A percentile compares a stretch with the other conserved stretches of the same genome.
These are phyloP conservation scores for Littorina saxatilis DNA, from an alignment of 1,140 invertebrate species.

Conservation along the genomic window DNA sequence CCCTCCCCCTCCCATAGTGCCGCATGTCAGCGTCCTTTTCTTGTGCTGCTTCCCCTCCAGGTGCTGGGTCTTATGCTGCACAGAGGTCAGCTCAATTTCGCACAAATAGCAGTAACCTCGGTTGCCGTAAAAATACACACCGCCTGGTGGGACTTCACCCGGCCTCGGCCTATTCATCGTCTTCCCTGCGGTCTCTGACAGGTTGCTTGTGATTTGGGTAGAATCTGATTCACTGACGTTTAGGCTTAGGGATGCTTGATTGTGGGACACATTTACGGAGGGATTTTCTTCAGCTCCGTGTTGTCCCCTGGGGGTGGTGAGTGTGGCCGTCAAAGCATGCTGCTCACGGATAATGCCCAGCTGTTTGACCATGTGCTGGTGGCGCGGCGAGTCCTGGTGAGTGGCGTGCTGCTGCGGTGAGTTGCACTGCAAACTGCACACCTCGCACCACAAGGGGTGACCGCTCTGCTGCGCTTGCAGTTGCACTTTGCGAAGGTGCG, in stretches of 20 bases:
- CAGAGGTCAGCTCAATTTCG: slow-evolving; percentile 54
- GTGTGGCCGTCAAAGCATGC: neutral
- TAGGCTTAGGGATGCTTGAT: too few relatives aligned
- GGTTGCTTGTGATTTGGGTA: too few relatives aligned
- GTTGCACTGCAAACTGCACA: slow-evolving; percentile 41
- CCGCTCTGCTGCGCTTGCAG: slow-evolving; percentile 3
- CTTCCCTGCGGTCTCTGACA: too few relatives aligned
- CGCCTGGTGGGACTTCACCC: neutral
- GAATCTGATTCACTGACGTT: too few relatives aligned
- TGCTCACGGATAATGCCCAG: neutral
- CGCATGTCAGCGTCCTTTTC: slow-evolving; percentile 35
- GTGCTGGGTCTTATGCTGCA: slow-evolving; percentile 50
- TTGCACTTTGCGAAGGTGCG: slow-evolving; percentile 43
- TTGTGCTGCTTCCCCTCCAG: slow-evolving; percentile 51
- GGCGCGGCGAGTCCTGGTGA: slow-evolving; percentile 45
- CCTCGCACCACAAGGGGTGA: neutral
- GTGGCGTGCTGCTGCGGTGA: slow-evolving; percentile 21
- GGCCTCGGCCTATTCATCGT: neutral
- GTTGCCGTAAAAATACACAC: slow-evolving; percentile 43
- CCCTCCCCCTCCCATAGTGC: neutral
- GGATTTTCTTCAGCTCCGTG: neutral
- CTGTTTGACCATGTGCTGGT: slow-evolving; percentile 30
- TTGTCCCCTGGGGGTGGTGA: neutral
- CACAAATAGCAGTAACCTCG: slow-evolving; percentile 57
- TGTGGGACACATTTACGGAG: too few relatives aligned